Conservation (phyloP, 2,888 invertebrate species). For the Seira musarum region DNA sequence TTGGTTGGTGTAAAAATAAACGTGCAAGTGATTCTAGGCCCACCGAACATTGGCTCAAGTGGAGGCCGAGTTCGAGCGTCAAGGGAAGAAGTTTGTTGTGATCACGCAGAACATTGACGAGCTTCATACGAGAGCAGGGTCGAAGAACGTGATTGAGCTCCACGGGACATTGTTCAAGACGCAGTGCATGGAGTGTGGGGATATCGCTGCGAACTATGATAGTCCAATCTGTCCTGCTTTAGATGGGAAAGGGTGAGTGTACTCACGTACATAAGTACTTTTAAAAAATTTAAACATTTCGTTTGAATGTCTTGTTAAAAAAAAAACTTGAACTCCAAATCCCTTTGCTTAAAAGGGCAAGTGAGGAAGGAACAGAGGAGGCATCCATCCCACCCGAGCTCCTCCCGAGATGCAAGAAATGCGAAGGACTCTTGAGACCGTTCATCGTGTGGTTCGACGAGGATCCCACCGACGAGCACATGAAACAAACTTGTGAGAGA, state of each 20-base stretch:
- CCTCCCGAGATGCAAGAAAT: conserved; percentile 73
- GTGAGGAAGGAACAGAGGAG: conserved; percentile 71
- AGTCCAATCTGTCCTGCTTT: conserved; percentile 75
- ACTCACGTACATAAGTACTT: background rate
- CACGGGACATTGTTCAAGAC: conserved; percentile 74
- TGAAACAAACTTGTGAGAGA: conserved; percentile 70
- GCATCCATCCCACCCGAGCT: conserved; percentile 72
- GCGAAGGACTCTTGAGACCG: conserved; percentile 73
- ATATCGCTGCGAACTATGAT: conserved; percentile 72
- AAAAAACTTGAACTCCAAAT: too few species aligned
- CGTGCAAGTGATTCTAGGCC: too few species aligned
- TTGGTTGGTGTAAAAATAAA: too few species aligned
- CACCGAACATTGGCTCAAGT: too few species aligned
- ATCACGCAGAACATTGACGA: conserved; percentile 76
- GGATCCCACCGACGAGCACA: conserved; percentile 72
- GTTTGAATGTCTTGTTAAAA: background rate
- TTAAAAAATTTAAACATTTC: conserved; percentile 33
- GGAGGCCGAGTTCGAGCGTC: too few species aligned
- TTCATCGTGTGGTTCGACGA: conserved; percentile 76
- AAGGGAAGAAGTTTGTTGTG: conserved; percentile 72
- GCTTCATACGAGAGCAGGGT: conserved; percentile 74
- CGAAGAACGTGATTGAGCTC: conserved; percentile 73
- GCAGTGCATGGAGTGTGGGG: conserved; percentile 72
- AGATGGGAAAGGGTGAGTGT: conserved; percentile 72
- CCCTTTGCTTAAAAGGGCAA: conserved; percentile 70